These are phyloP conservation scores for Papilio machaon DNA, from an alignment of 1,140 invertebrate species.

Conservation along the genomic window DNA sequence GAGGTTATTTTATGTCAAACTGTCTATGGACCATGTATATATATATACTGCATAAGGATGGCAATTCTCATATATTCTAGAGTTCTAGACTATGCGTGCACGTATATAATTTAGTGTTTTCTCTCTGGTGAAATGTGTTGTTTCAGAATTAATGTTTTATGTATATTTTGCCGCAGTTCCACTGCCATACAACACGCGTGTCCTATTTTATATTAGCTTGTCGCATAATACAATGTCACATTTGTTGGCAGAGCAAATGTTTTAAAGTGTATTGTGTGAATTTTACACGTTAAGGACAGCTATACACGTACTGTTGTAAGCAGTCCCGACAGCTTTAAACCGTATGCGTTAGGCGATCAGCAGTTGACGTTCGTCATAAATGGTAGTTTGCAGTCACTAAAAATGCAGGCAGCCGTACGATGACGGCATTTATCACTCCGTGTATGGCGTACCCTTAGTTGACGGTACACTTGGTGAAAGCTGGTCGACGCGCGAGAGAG, in stretches of 20 bases:
- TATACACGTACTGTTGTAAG: background rate
- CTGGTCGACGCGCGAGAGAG: constrained; percentile 29
- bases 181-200: constrained; percentile 39
- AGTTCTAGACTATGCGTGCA: constrained; percentile 46
- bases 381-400: background rate
- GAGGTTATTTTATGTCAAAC: too few relatives aligned
- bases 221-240: constrained; percentile 45
- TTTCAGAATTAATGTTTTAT: constrained; percentile 66
- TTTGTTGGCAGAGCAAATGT: constrained; percentile 40
- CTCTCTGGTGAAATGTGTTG: constrained; percentile 67
- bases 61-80: background rate
- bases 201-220: constrained; percentile 13
- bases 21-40: too few relatives aligned
- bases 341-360: background rate
- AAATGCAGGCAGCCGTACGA: background rate
- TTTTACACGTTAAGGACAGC: background rate
- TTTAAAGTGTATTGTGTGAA: constrained; percentile 35
- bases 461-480: constrained; percentile 28
- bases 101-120: constrained; percentile 50
- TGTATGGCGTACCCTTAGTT: background rate
- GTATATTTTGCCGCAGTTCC: constrained; percentile 54
- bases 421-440: background rate
- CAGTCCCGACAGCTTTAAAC: background rate
- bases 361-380: too few relatives aligned
- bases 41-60: too few relatives aligned